Conservation (phyloP, 2,113 vertebrate species). For the Cepphus grylle region DNA sequence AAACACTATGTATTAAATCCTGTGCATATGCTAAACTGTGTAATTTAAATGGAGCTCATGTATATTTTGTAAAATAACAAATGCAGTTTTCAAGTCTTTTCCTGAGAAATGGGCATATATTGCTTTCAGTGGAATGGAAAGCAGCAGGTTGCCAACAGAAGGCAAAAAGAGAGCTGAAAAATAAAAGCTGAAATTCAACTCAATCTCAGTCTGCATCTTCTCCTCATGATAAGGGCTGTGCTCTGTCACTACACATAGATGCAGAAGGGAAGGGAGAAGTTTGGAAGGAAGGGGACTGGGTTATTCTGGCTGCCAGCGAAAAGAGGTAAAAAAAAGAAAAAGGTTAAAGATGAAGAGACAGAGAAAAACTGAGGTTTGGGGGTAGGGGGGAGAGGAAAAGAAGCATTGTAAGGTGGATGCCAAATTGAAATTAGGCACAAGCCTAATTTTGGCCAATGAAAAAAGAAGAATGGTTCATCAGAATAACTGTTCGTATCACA, state of each 20-base stretch:
- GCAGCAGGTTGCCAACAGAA: background rate
- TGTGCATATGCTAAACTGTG: background rate
- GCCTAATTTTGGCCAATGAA: background rate
- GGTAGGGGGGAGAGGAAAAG: fast-evolving
- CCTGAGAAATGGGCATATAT: background rate
- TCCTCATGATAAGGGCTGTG: background rate
- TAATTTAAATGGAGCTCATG: background rate
- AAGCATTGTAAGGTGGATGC: background rate
- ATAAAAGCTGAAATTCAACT: background rate
- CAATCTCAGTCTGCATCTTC: background rate
- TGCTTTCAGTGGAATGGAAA: background rate
- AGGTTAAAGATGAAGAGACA: background rate
- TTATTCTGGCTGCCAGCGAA: background rate
- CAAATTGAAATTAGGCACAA: background rate
- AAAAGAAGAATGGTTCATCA: background rate
- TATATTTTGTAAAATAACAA: background rate
- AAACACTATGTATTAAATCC: background rate
- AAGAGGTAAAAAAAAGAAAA: background rate
- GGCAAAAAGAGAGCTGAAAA: background rate
- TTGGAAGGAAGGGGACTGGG: background rate
- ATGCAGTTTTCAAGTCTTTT: background rate
- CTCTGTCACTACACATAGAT: background rate
- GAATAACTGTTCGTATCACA: background rate
- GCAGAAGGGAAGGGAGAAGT: background rate
- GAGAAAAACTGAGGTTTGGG: background rate